Evolutionary conservation across 2,797 vertebrate species (phyloP).

Genomic region (Helicolenus hilgendorfi): DNA sequence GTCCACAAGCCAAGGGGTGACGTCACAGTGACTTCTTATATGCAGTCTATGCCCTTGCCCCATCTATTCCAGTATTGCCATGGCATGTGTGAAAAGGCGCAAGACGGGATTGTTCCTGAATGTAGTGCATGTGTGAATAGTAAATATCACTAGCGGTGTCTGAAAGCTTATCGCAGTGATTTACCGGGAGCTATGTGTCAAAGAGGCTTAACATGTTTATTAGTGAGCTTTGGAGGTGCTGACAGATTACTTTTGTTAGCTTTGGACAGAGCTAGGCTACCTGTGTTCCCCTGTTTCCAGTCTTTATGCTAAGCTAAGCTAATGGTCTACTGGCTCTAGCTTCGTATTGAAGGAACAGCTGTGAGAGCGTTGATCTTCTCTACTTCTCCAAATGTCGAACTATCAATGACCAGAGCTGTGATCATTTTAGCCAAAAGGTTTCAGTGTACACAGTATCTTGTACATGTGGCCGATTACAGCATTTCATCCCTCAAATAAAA

Average conservation of each 20-base stretch:
- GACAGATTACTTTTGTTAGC: neutral
- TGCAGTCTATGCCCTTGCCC: no score
- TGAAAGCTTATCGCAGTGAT: neutral
- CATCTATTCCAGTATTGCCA: neutral
- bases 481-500: neutral
- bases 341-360: neutral
- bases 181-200: neutral
- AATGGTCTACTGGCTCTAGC: neutral
- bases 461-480: neutral
- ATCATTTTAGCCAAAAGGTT: neutral
- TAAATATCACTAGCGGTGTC: neutral
- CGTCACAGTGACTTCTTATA: no score
- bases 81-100: neutral
- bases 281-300: neutral
- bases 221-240: neutral
- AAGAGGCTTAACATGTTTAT: neutral
- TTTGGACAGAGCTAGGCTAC: neutral
- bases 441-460: neutral
- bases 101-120: neutral
- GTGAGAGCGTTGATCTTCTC: neutral
- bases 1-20: no score
- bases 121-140: neutral
- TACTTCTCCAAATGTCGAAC: neutral
- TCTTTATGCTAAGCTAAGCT: neutral
- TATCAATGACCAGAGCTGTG: neutral